Conservation (phyloP, 2,797 vertebrate genomes). For the Cossypha caffra region DNA sequence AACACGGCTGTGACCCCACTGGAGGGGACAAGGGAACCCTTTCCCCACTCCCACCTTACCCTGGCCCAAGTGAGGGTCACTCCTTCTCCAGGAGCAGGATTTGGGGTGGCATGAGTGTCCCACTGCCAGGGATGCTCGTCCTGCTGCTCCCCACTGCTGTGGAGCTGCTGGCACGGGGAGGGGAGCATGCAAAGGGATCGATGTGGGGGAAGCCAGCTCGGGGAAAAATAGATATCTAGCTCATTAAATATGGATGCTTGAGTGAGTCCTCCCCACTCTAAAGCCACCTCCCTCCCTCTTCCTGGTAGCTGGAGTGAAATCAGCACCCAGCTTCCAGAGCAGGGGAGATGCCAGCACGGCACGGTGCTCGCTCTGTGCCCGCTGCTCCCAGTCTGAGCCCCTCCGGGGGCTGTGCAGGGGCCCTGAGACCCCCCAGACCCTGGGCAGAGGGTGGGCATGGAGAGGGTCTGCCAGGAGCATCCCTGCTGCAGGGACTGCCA, state of each 20-base stretch:
- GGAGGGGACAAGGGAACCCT: neutral
- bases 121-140: neutral
- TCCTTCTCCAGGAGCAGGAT: neutral
- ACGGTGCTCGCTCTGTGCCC: accelerated
- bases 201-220: slow-evolving; percentile 67
- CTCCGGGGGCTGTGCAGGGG: neutral
- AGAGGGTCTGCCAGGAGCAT: neutral
- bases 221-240: slow-evolving; percentile 66
- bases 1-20: accelerated
- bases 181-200: neutral
- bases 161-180: neutral
- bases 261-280: slow-evolving; percentile 38
- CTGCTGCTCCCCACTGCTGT: accelerated
- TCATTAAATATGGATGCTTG: slow-evolving; percentile 68
- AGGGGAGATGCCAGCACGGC: neutral
- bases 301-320: slow-evolving; percentile 45
- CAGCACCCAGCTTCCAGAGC: slow-evolving; percentile 31
- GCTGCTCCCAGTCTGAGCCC: neutral
- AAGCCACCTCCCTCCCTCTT: slow-evolving; percentile 56
- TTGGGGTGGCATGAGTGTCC: neutral
- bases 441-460: neutral
- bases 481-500: neutral
- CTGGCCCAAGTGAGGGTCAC: accelerated
- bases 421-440: accelerated
- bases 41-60: neutral